Conservation (phyloP, 2,113 vertebrate species). For the Nesoenas mayeri region DNA sequence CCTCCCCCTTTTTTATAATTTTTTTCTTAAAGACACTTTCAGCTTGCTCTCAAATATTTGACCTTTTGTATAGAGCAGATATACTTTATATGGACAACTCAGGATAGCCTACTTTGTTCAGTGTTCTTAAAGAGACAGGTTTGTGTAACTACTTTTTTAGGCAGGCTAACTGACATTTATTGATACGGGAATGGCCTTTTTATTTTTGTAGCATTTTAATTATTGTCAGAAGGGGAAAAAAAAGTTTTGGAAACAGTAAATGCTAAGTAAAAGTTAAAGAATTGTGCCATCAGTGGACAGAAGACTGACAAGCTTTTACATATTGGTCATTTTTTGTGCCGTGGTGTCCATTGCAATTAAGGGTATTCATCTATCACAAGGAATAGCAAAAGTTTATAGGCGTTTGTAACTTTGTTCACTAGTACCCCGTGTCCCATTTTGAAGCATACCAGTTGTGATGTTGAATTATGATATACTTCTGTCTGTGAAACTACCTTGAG, state of each 20-base stretch:
- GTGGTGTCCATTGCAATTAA: fast-evolving
- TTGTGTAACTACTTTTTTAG: not conserved
- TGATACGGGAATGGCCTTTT: not conserved
- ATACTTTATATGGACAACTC: not conserved
- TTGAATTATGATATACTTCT: not conserved
- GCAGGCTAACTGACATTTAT: not conserved
- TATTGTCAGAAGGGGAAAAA: not conserved
- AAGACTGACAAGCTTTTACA: not conserved
- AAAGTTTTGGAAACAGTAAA: not conserved
- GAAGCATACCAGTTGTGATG: not conserved
- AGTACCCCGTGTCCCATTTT: fast-evolving
- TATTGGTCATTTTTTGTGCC: not conserved
- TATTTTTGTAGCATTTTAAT: not conserved
- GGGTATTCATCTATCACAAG: fast-evolving
- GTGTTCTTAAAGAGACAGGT: constrained; percentile 34
- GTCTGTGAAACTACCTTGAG: not conserved
- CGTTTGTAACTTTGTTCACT: not conserved
- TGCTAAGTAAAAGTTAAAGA: not conserved
- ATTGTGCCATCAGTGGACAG: not conserved
- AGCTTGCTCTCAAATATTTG: not conserved
- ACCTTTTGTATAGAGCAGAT: constrained; percentile 26
- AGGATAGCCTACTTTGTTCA: not conserved
- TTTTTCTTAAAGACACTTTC: not conserved
- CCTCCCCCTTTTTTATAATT: no score
- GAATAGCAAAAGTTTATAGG: not conserved